phyloP scores from a whole-genome alignment of 2,888 invertebrate species.

The Chrysotoxum bicinctum region DNA sequence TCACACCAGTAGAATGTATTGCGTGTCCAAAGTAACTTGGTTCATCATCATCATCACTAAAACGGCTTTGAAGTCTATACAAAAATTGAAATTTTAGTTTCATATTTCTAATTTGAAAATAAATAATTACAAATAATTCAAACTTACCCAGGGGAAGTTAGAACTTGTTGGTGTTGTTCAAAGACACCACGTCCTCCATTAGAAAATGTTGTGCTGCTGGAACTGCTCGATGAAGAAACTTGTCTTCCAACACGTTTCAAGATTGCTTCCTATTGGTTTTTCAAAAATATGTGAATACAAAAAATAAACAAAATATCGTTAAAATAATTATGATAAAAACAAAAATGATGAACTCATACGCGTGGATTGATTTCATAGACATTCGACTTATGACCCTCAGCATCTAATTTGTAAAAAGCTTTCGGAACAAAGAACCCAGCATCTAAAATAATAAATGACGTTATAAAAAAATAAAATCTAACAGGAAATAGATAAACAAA shows the following conservation, averaged over 20 bases:
- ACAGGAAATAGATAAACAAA: slow-evolving; percentile 16
- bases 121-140: slow-evolving; percentile 28
- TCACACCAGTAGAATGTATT: slow-evolving; percentile 69
- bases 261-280: slow-evolving; percentile 48
- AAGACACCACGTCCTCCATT: slow-evolving; percentile 72
- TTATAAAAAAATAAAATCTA: neutral
- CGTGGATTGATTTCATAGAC: slow-evolving; percentile 77
- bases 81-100: neutral
- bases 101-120: neutral
- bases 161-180: slow-evolving; percentile 65
- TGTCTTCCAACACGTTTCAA: slow-evolving; percentile 64
- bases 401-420: slow-evolving; percentile 78
- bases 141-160: slow-evolving; percentile 52
- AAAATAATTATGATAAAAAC: neutral
- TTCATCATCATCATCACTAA: slow-evolving; percentile 47
- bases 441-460: slow-evolving; percentile 69
- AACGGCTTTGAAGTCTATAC: slow-evolving; percentile 72
- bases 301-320: neutral
- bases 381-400: slow-evolving; percentile 78
- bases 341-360: slow-evolving; percentile 61
- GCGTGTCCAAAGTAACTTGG: slow-evolving; percentile 65
- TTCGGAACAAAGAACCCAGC: slow-evolving; percentile 78
- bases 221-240: neutral
- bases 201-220: slow-evolving; percentile 9
- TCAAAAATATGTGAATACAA: neutral